Evolutionary conservation across 1,140 invertebrate species (phyloP), one percentile per base, ranked within the genome.

Genomic region (Euschistus heros): DNA sequence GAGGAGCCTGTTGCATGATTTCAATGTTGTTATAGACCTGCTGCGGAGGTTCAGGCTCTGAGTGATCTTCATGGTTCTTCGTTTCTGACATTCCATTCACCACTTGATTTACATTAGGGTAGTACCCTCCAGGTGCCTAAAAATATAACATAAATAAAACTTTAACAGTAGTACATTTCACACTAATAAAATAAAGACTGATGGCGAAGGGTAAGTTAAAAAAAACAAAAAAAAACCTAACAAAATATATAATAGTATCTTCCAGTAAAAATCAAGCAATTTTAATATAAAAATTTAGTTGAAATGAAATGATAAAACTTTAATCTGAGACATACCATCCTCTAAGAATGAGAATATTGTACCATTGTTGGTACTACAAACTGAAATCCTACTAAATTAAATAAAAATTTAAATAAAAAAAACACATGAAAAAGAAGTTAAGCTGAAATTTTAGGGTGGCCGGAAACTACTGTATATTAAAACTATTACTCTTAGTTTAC

Each of bases 1-100:
- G 30, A 18, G 42, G 62, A 20, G 44, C 59, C 20, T 54, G 62
- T 22, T 50, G 47, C 18, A 57, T 26, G 14, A 57, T 66, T 50
- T 47, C 55, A 20, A 52, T 66, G 66, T n/a, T 50, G 66, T 10
- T 63, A 42, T 18, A 62, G 47, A 17, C 66, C 64, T 50, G 68
- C 67, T 14, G 67, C 47, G 64, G 67, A 37, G 24, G 54, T 37
- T 59, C 60, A 33, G 62, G 62, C 33, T 47, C 57, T 14, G 14
- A 37, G 24, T 33, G 50, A 33, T 55, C 65, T 42, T 64, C 24
- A 27, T 64, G 63, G 18, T 52, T 26, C 42, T 52, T 27, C 13
- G 63, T 17, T 22, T 64, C 63, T 17, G 63, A 54, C 14, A 42
- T 54, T 18, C 63, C 63, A 37, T 64, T 64, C 8, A 64, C 63